Evolutionary conservation across 2,888 invertebrate species (phyloP).

Genomic region (Epiblema foenella): DNA sequence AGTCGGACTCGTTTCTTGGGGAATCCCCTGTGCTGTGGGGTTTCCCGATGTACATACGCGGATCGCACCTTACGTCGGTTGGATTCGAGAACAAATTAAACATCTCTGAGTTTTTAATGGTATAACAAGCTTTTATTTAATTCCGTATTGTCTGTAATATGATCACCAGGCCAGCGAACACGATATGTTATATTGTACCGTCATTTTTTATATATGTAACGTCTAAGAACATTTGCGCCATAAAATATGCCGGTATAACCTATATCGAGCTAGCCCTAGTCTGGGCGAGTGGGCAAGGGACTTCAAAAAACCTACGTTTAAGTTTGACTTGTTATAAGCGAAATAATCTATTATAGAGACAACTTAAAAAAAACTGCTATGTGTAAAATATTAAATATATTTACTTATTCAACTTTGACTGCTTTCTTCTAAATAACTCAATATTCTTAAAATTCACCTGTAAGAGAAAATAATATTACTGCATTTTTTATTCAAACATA

Average conservation of each 20-base stretch:
- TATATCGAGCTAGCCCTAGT: too few species aligned
- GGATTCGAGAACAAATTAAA: conserved; percentile 61
- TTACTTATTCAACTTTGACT: conserved; percentile 8
- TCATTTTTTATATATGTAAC: too few species aligned
- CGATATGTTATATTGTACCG: too few species aligned
- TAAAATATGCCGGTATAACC: too few species aligned
- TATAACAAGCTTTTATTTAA: neutral
- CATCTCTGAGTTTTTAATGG: conserved; percentile 3
- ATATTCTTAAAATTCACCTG: conserved; percentile 25
- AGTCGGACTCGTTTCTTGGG: conserved; percentile 78
- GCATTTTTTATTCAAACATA: neutral
- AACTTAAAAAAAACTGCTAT: neutral
- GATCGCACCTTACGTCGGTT: conserved; percentile 63
- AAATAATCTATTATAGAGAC: too few species aligned
- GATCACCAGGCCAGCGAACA: neutral
- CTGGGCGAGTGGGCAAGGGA: too few species aligned
- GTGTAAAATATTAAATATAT: neutral
- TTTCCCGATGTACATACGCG: conserved; percentile 81
- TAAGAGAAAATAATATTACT: neutral
- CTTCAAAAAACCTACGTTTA: too few species aligned
- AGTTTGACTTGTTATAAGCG: too few species aligned
- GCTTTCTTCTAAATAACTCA: conserved; percentile 11
- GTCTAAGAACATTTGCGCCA: too few species aligned
- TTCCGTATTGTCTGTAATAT: neutral
- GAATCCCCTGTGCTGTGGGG: conserved; percentile 77